phyloP scores from a whole-genome alignment of 2,113 vertebrate genomes.

The Leucopternis melanops region DNA sequence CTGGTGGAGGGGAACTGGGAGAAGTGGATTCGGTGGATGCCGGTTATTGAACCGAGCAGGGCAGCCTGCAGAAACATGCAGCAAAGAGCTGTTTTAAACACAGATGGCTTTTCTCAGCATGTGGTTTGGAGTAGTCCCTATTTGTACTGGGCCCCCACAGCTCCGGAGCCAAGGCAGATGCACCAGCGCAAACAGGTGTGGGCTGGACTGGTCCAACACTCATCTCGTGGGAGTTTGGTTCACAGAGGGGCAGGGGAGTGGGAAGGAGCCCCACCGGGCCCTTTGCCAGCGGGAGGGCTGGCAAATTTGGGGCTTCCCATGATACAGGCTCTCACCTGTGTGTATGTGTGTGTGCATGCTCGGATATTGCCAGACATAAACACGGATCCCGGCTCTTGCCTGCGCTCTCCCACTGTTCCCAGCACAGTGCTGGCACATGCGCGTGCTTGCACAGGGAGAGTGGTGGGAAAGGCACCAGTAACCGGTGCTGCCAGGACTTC shows the following conservation, averaged over 20 bases:
- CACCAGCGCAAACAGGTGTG: slow-evolving; percentile 16
- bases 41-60: neutral
- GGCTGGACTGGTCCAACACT: neutral
- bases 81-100: neutral
- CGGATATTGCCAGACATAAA: neutral
- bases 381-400: neutral
- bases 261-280: neutral
- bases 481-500: neutral
- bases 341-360: neutral
- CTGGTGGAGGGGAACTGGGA: neutral
- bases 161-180: neutral
- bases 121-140: neutral
- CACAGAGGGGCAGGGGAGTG: neutral
- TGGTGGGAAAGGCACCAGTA: neutral
- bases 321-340: neutral
- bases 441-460: neutral
- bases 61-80: neutral
- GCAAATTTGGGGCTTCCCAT: neutral
- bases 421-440: rapidly evolving
- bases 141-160: neutral
- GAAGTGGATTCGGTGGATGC: neutral
- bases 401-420: neutral
- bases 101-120: neutral
- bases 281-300: neutral
- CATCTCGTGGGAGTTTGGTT: neutral